Evolutionary conservation across 2,888 invertebrate species (phyloP).

Genomic region (Dysmachus trigonus): DNA sequence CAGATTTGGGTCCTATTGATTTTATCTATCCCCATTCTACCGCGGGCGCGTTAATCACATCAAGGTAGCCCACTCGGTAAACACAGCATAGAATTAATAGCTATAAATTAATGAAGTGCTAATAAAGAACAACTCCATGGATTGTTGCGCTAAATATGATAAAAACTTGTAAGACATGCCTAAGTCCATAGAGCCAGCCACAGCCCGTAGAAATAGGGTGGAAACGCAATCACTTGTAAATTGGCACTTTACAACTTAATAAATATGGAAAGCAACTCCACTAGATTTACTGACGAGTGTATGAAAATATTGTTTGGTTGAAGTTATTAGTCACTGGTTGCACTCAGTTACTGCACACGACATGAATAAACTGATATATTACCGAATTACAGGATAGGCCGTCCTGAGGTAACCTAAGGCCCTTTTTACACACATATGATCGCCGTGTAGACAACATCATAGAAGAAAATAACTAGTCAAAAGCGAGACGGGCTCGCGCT

Average conservation of each 20-base stretch:
- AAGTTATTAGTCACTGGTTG: neutral
- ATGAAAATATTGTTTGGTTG: neutral
- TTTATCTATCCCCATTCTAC: neutral
- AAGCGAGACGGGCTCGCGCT: too few species aligned
- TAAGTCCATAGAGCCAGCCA: neutral
- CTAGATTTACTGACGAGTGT: neutral
- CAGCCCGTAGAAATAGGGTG: neutral
- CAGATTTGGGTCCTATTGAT: constrained; percentile 2
- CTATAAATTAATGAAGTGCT: constrained; percentile 27
- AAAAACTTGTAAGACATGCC: neutral
- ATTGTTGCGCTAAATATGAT: constrained; percentile 1
- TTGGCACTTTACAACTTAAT: constrained; percentile 23
- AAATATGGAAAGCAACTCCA: neutral
- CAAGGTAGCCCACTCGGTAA: neutral
- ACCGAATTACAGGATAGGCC: too few species aligned
- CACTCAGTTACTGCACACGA: too few species aligned
- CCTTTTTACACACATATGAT: too few species aligned
- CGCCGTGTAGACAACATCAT: too few species aligned
- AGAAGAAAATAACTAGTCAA: too few species aligned
- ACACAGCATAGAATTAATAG: neutral
- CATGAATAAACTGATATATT: too few species aligned
- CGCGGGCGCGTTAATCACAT: neutral
- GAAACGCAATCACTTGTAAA: neutral
- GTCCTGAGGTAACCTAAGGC: too few species aligned
- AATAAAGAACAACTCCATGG: constrained; percentile 12